Evolutionary conservation across 2,113 vertebrate species (phyloP).

Genomic region (Todiramphus saurophagus): DNA sequence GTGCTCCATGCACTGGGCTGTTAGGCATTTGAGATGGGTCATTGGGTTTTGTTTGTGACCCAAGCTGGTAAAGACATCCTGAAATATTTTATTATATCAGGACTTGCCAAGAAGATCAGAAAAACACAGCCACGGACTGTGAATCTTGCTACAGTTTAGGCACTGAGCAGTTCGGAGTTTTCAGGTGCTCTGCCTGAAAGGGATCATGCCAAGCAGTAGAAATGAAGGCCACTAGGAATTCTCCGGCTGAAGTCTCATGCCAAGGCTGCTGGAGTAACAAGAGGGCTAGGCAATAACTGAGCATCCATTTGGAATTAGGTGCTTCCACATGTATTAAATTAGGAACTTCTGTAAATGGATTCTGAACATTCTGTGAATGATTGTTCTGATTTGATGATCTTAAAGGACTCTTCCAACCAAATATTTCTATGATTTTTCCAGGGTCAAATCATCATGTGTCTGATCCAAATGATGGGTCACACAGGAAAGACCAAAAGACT

Average conservation of each 20-base stretch:
- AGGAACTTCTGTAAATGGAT: background rate
- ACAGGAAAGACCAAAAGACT: background rate
- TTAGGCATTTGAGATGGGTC: background rate
- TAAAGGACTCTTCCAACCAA: background rate
- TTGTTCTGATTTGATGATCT: background rate
- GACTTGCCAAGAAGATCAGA: background rate
- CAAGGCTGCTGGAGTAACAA: background rate
- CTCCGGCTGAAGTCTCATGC: background rate
- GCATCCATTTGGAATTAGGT: background rate
- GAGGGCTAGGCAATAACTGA: background rate
- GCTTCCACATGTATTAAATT: background rate
- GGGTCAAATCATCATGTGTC: background rate
- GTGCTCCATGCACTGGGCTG: background rate
- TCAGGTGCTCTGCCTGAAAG: background rate
- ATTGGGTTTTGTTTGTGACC: background rate
- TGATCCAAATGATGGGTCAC: background rate
- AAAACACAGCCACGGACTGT: background rate
- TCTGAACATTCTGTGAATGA: background rate
- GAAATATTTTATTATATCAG: background rate
- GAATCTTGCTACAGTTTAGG: background rate
- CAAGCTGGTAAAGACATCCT: background rate
- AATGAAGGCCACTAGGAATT: background rate
- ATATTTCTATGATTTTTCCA: background rate
- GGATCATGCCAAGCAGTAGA: background rate
- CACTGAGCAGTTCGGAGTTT: background rate